Conservation (phyloP, 2,797 vertebrate genomes). For the Poecilia gillii region DNA sequence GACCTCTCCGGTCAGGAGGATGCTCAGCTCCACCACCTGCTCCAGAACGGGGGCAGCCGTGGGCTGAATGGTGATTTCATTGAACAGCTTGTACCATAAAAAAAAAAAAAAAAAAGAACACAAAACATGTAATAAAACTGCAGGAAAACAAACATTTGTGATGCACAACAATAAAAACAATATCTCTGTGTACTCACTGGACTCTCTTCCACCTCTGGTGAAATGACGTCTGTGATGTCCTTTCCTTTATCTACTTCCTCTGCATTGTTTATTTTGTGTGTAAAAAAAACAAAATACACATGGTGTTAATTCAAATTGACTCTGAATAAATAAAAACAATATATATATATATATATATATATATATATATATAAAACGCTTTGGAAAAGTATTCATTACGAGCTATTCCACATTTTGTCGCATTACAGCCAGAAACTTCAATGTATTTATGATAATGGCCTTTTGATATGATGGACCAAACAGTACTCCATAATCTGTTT, state of each 20-base stretch:
- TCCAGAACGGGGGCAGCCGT: conserved; percentile 69
- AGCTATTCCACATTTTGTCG: neutral
- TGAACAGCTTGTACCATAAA: conserved; percentile 83
- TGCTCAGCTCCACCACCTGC: conserved; percentile 88
- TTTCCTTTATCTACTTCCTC: conserved; percentile 23
- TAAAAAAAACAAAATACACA: conserved; percentile 9
- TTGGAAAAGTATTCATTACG: neutral
- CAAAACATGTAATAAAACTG: neutral
- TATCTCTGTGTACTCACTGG: conserved; percentile 33
- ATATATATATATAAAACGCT: too few relatives aligned
- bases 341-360: too few relatives aligned
- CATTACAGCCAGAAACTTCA: neutral
- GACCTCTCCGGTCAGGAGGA: conserved; percentile 82
- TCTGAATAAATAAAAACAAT: neutral
- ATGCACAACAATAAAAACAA: neutral
- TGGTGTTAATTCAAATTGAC: conserved; percentile 35
- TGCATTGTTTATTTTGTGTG: conserved; percentile 30
- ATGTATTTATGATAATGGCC: neutral
- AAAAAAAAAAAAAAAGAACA: neutral
- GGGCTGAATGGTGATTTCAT: conserved; percentile 84
- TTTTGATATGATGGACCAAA: neutral
- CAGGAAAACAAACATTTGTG: neutral
- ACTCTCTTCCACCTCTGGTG: conserved; percentile 53
- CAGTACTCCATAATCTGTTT: neutral
- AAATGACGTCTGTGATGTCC: conserved; percentile 26